phyloP scores from a whole-genome alignment of 2,797 vertebrate genomes.

The Falco concolor region DNA sequence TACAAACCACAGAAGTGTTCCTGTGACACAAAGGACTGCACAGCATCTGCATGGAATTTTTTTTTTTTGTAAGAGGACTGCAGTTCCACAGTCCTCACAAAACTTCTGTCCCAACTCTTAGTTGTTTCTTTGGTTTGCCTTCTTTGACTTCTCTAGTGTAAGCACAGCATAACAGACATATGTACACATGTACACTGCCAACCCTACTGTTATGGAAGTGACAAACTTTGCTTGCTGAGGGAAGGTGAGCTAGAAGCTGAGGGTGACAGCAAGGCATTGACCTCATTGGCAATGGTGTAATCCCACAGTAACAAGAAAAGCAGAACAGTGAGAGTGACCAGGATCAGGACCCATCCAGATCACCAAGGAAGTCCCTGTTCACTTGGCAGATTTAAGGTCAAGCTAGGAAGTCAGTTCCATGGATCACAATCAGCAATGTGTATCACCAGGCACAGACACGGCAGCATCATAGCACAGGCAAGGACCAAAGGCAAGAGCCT shows the following conservation, averaged over 20 bases:
- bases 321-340: background rate
- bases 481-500: background rate
- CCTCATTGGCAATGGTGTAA: background rate
- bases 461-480: background rate
- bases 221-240: background rate
- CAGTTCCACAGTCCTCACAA: background rate
- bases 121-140: background rate
- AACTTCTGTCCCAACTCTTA: background rate
- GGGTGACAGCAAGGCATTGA: background rate
- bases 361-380: background rate
- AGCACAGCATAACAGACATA: background rate
- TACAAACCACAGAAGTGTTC: background rate
- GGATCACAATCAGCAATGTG: background rate
- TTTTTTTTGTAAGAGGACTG: background rate
- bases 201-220: background rate
- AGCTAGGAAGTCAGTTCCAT: background rate
- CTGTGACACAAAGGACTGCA: background rate
- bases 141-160: background rate
- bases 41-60: background rate
- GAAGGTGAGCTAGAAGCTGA: background rate
- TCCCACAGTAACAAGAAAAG: background rate
- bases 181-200: background rate
- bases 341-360: background rate
- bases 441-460: background rate
- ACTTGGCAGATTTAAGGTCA: background rate